Base-by-base conservation (phyloP, 2,797 vertebrate species). In the Acipenser transmontanus region DNA sequence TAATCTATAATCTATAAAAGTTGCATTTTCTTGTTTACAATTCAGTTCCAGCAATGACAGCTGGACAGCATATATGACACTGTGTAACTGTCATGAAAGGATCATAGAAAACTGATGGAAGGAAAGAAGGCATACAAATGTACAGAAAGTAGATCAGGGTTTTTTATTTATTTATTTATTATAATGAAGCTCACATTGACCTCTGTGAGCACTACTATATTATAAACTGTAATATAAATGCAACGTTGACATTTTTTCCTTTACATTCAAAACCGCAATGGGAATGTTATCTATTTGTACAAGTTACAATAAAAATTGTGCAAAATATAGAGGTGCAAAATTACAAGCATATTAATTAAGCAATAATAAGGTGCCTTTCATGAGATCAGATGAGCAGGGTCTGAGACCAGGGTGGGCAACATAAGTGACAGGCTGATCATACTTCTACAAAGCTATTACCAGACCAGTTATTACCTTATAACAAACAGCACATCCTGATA, bases 321-420 rank as follows among this genome's bases (percentile, higher is more conserved):
- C 54, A 57, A 57, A 57, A 11, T 57, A 57, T 13, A 57, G 54
- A 57, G 54, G 54, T 57, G 54, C 54, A 57, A 57, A 57, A 11
- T 57, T 57, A 57, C 54, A 57, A 57, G 54, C 54, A 57, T 10
- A n/a, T 57, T 57, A 57, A 57, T 57, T 57, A n/a, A 57, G 11
- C 54, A 7, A 57, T 57, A 7, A 57, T 57, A 57, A 57, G 10
- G 6, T 57, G 11, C 13, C 1, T 12, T 57, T 57, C 6, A 6
- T 12, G 13, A n/a, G 54, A 6, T 12, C 54, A 17, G 17, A 8
- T 57, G 11, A 6, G 8, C 54, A 57, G 54, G 10, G 6, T 57
- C 13, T 57, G 2, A 6, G 11, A 6, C 11, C 11, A 7, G 54
- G 17, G 17, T 17, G 17, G 54, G 11, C 11, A 57, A 12, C 8